Base-by-base conservation (phyloP, 2,797 vertebrate species). In the Clarias laeviceps region DNA sequence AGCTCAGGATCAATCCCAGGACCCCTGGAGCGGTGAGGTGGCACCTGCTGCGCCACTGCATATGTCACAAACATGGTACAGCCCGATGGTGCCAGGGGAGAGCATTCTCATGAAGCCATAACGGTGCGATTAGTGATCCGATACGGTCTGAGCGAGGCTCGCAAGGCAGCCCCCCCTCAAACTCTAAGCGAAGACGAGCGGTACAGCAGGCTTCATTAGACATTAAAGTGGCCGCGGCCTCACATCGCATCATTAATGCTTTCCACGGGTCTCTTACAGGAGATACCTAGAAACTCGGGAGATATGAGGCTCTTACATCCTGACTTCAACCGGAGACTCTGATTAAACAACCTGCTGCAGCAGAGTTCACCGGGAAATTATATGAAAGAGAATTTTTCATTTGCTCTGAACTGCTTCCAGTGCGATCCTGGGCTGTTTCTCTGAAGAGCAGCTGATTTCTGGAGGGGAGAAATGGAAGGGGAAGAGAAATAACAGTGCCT, bases 171-270 rank as follows among this genome's bases (percentile, higher is more conserved):
- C 45, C 45, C 40, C 24, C 76, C 76, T 84, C 80, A 74, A 81
- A 88, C 40, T 70, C 65, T 69, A 37, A 9, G 37, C 15, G 69
- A 72, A 72, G 34, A 4, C 82, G 66, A 86, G 57, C 80, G 45
- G 91, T 90, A 89, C 89, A 94, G 91, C 87, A 92, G 91, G 93
- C 93, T 94, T 93, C 93, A 92, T 94, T 93, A 92, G 93, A 93
- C 94, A 93, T 93, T 94, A 93, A 91, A 94, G 92, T 94, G 94
- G 94, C 90, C 92, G 89, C 91, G 91, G 91, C 90, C 91, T 89
- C 91, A 91, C 93, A 92, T 90, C 90, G 90, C 92, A 92, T 93
- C 92, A 93, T 92, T 90, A 87, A 91, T 82, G 88, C 91, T 90
- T 91, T 89, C 86, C 88, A 87, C 86, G 86, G 90, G 91, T 66